These are phyloP conservation scores for Scleropages formosus DNA, from an alignment of 2,797 vertebrate genomes.

Conservation along the genomic window DNA sequence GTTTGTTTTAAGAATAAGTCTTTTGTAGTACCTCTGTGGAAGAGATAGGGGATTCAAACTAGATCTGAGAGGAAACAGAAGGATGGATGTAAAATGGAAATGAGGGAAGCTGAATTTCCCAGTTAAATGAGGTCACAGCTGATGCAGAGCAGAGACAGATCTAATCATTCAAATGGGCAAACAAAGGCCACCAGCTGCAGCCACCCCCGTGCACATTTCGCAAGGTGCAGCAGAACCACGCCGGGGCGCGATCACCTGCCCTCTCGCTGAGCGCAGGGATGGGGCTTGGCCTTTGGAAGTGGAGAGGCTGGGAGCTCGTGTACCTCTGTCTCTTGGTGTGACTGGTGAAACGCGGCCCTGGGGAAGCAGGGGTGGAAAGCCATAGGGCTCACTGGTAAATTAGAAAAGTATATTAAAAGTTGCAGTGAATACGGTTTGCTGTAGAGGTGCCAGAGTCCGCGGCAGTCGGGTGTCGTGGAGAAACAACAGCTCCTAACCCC, in stretches of 20 bases:
- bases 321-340: neutral
- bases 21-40: slow-evolving; percentile 23
- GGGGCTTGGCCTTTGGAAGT: neutral
- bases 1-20: neutral
- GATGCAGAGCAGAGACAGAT: slow-evolving; percentile 34
- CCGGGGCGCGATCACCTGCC: neutral
- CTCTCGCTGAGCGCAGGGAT: neutral
- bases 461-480: neutral
- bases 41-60: slow-evolving; percentile 61
- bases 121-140: slow-evolving; percentile 54
- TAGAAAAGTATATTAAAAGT: neutral
- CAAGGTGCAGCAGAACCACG: neutral
- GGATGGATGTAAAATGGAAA: slow-evolving; percentile 58
- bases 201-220: neutral
- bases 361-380: neutral
- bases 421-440: neutral
- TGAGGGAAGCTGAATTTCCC: slow-evolving; percentile 54
- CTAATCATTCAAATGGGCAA: slow-evolving; percentile 37
- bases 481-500: neutral
- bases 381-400: too few relatives aligned
- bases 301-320: neutral
- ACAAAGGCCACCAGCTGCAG: slow-evolving; percentile 27
- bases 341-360: neutral
- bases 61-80: slow-evolving; percentile 39
- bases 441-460: neutral